These are phyloP conservation scores for Lycodopsis pacificus DNA, from an alignment of 2,797 vertebrate species.

Conservation along the genomic window DNA sequence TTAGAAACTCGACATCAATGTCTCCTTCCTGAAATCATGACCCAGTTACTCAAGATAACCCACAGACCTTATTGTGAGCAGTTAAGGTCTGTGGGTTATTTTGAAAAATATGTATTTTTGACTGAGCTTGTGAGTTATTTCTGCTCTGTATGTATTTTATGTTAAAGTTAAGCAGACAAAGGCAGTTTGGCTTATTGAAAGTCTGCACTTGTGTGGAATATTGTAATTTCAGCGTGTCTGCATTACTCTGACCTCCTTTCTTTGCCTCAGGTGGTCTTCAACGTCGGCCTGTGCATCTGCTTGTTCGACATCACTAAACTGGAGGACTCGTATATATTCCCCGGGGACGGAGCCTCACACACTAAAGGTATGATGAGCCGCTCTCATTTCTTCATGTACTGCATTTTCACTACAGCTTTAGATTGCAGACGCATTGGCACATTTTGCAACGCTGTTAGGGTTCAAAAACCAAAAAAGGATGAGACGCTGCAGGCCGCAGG, in stretches of 20 bases:
- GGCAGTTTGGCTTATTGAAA: neutral
- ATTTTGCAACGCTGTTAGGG: neutral
- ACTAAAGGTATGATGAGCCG: conserved; percentile 90
- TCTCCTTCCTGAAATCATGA: neutral
- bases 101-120: no score
- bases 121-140: neutral
- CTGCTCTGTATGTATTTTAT: neutral
- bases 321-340: conserved; percentile 98
- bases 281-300: conserved; percentile 96
- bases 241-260: neutral
- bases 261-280: conserved; percentile 91
- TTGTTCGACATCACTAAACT: conserved; percentile 96
- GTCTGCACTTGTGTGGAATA: neutral
- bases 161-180: no score
- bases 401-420: neutral
- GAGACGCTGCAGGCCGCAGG: no score
- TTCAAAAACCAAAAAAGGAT: no score
- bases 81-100: no score
- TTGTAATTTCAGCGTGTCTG: neutral
- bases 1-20: neutral
- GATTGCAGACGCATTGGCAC: fast-evolving
- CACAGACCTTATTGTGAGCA: no score
- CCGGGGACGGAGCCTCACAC: conserved; percentile 96
- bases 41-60: no score
- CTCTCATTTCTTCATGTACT: neutral